Base-by-base conservation (phyloP, 2,113 vertebrate species). In the Platysteira castanea region DNA sequence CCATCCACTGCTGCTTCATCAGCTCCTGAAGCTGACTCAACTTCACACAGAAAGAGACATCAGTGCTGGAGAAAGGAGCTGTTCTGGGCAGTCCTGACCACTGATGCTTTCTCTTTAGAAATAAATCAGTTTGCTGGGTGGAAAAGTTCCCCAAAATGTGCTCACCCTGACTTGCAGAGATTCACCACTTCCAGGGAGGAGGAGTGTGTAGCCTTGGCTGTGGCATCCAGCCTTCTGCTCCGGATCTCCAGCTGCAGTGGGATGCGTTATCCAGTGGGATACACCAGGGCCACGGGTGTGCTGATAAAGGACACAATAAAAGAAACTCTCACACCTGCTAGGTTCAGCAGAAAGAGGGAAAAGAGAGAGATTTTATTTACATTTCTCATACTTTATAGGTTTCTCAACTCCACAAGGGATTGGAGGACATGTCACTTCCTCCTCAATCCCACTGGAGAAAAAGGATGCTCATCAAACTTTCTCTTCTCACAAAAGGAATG, bases 21-120 rank as follows among this genome's bases (percentile, higher is more conserved):
- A 60, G 50, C 41, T 47, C 4, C 80, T 78, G 46, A 49, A 69
- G 73, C 35, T 89, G 73, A 52, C 53, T 65, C 8, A 95, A 83
- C 19, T 28, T 86, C 31, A 59, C 30, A 2, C 1, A 11, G 21
- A 33, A 39, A 5, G 81, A 78, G 57, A 68, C 0, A 0, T 47
- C 52, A 47, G 46, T 41, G 47, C 57, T 75, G 65, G 85, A 87
- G 27, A 47, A 67, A 42, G 71, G 52, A 82, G 57, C 24, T 60
- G 6, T 52, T 84, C 20, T 35, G 59, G 63, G 4, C 53, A 53
- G 31, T 67, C 27, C 57, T 76, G 57, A 21, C 35, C 60, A 37
- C 22, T n/a, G 39, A 52, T 53, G n/a, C 42, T 44, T 79, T 60
- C 73, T 65, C 67, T 41, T 44, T 11, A 65, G 83, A 65, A 79